Evolutionary conservation across 2,888 invertebrate genomes (phyloP).

Genomic region (Rotaria magnacalcarata): DNA sequence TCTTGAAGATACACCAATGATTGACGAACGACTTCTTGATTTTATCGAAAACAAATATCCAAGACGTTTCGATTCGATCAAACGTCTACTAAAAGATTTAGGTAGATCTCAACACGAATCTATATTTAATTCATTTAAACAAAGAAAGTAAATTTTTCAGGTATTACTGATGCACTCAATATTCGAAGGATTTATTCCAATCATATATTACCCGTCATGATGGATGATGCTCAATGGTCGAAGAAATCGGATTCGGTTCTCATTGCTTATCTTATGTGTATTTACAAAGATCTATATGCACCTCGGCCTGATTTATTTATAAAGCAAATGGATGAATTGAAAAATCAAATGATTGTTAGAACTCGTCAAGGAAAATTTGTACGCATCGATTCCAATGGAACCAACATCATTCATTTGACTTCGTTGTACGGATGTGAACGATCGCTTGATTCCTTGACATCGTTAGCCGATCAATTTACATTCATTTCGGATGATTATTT

Average conservation of each 20-base stretch:
- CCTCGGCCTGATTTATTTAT: background rate
- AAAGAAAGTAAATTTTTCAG: background rate
- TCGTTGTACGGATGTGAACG: background rate
- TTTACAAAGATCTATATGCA: background rate
- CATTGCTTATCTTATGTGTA: background rate
- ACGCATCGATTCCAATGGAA: background rate
- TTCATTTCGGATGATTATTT: constrained; percentile 7
- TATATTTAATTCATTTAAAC: too few relatives aligned
- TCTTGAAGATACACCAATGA: background rate
- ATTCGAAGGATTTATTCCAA: background rate
- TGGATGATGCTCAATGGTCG: background rate
- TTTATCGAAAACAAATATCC: background rate
- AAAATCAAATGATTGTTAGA: background rate
- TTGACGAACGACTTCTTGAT: background rate
- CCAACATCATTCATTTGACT: background rate
- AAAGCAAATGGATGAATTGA: background rate
- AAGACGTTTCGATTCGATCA: background rate
- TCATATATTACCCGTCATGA: background rate
- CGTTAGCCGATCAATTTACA: background rate
- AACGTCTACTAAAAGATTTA: background rate
- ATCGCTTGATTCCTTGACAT: background rate
- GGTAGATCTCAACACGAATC: background rate
- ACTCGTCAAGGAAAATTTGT: background rate
- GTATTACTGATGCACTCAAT: background rate
- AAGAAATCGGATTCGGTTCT: background rate